A percentile compares a stretch with the other conserved stretches of the same genome.
phyloP scores from a whole-genome alignment of 2,113 vertebrate species.

The Regulus satrapa region DNA sequence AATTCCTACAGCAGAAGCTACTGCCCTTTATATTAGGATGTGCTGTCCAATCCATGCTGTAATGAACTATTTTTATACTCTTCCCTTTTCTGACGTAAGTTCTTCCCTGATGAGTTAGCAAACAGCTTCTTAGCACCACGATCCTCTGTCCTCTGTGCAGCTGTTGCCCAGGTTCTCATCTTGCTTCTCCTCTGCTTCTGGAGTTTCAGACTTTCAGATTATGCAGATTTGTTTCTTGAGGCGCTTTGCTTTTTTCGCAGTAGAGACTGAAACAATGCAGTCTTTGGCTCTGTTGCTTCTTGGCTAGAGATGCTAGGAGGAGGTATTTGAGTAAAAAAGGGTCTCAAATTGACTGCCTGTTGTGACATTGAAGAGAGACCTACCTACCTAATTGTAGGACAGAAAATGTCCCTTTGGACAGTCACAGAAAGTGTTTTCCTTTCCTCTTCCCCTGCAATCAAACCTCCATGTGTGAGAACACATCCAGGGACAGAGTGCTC shows the following conservation, averaged over 20 bases:
- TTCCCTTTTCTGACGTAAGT: background rate
- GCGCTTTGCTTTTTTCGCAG: background rate
- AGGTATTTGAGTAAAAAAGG: background rate
- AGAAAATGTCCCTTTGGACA: background rate
- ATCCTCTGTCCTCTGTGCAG: background rate
- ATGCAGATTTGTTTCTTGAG: background rate
- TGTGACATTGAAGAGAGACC: background rate
- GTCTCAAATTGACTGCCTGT: background rate
- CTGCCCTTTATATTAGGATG: background rate
- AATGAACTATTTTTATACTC: conserved; percentile 36
- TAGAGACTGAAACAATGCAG: background rate
- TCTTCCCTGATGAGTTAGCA: background rate
- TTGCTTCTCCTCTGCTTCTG: background rate
- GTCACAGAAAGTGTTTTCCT: background rate
- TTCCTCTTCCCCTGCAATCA: background rate
- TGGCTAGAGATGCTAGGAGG: background rate
- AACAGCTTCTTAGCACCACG: background rate
- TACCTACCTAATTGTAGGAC: background rate
- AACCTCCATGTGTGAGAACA: background rate
- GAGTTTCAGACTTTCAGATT: background rate
- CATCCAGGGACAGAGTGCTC: background rate
- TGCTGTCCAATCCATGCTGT: background rate
- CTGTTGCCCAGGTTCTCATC: background rate
- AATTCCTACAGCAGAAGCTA: background rate
- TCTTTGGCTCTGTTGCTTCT: background rate